Percentiles rank a stretch among this genome's conserved stretches.
Conservation (phyloP, 1,140 invertebrate species). For the Zophobas atratus region DNA sequence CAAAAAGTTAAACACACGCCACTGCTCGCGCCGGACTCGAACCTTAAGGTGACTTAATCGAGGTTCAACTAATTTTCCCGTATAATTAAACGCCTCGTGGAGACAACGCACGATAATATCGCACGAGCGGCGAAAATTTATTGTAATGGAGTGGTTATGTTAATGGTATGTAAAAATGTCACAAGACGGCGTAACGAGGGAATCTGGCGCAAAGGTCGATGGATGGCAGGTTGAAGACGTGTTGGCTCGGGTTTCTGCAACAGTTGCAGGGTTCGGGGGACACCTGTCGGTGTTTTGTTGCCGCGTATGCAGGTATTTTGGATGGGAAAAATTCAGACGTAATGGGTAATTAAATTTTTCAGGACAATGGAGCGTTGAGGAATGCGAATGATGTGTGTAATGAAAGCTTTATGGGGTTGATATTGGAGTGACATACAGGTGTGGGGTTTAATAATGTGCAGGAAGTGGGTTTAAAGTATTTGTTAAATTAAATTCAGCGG, state of each 20-base stretch:
- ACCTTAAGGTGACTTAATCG: background rate
- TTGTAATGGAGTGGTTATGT: background rate
- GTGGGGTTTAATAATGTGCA: too few relatives aligned
- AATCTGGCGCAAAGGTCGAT: slow-evolving; percentile 22
- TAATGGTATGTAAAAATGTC: background rate
- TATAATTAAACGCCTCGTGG: background rate
- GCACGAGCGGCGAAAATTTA: background rate
- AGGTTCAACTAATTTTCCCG: background rate
- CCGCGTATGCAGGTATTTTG: background rate
- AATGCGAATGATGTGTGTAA: too few relatives aligned
- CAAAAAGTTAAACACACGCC: background rate
- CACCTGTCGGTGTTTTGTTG: slow-evolving; percentile 10
- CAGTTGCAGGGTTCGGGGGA: slow-evolving; percentile 10
- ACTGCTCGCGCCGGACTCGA: background rate
- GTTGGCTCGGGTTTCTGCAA: slow-evolving; percentile 21
- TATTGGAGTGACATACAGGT: too few relatives aligned
- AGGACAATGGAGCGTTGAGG: too few relatives aligned
- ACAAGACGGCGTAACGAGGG: background rate
- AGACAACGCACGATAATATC: background rate
- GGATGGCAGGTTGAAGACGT: slow-evolving; percentile 18
- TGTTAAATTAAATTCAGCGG: too few relatives aligned
- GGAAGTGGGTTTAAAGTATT: too few relatives aligned
- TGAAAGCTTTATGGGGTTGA: too few relatives aligned
- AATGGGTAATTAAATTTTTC: too few relatives aligned
- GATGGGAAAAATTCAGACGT: too few relatives aligned